phyloP scores from a whole-genome alignment of 2,797 vertebrate genomes.

The Psittacula echo region DNA sequence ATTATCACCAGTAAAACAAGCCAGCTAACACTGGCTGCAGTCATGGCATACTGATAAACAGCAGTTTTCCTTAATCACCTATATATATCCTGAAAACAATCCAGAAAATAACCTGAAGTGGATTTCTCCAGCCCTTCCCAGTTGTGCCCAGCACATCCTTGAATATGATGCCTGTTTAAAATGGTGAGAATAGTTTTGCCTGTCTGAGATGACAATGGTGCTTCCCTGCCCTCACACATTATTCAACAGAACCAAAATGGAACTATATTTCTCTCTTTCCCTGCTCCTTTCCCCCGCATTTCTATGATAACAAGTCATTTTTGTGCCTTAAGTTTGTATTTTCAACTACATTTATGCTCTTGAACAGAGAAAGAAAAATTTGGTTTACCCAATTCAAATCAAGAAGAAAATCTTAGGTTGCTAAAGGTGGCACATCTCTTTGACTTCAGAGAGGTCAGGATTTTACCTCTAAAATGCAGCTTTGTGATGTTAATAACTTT shows the following conservation, averaged over 20 bases:
- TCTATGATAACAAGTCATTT: neutral
- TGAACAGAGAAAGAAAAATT: neutral
- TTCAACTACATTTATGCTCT: neutral
- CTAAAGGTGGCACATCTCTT: constrained; percentile 12
- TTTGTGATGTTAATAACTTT: constrained; percentile 70
- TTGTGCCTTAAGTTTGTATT: constrained; percentile 2
- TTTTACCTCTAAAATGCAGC: constrained; percentile 35
- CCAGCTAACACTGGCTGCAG: neutral
- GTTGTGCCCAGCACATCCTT: neutral
- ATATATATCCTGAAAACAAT: neutral
- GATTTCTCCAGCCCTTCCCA: neutral
- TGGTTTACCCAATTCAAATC: constrained; percentile 37
- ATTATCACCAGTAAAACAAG: neutral
- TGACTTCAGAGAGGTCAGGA: constrained; percentile 31
- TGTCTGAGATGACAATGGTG: neutral
- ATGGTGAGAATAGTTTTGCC: neutral
- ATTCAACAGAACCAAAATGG: neutral
- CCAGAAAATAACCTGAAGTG: neutral
- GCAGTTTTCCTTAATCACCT: neutral
- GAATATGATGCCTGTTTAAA: neutral
- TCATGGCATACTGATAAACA: neutral
- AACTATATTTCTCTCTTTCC: neutral
- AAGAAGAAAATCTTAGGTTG: neutral
- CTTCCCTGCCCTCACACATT: neutral
- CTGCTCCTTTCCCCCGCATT: neutral